These are phyloP conservation scores for Sinhomidia bicolor DNA, from an alignment of 2,888 invertebrate species.

Conservation along the genomic window DNA sequence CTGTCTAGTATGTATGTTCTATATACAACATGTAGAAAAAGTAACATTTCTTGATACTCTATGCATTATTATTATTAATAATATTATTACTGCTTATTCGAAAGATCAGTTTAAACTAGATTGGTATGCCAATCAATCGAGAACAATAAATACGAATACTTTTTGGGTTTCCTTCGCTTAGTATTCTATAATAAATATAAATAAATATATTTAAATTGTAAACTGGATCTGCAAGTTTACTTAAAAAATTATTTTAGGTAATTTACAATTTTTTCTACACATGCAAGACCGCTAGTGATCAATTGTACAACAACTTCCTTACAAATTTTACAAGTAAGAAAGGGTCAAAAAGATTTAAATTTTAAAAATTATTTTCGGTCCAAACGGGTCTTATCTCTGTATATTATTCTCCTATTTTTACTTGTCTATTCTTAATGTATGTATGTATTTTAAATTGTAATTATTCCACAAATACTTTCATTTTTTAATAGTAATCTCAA, in stretches of 20 bases:
- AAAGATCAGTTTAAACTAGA: background rate
- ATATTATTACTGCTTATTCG: too few relatives aligned
- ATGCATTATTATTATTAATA: too few relatives aligned
- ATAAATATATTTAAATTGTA: background rate
- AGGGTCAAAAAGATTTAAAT: background rate
- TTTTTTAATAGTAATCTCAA: background rate
- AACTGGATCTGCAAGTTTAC: background rate
- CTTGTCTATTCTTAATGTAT: too few relatives aligned
- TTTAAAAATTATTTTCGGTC: too few relatives aligned
- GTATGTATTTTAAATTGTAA: too few relatives aligned
- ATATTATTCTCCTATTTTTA: background rate
- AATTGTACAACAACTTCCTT: constrained; percentile 26
- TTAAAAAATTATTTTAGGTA: too few relatives aligned
- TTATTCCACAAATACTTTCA: constrained; percentile 27
- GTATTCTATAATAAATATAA: background rate
- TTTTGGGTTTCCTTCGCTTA: background rate
- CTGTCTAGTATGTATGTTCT: background rate
- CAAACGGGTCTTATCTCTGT: too few relatives aligned
- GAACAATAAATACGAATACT: background rate
- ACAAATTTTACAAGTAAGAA: background rate
- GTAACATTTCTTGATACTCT: background rate
- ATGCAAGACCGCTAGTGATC: too few relatives aligned
- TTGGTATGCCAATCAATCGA: background rate
- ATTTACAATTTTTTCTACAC: too few relatives aligned
- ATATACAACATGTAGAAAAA: background rate